These are phyloP conservation scores for Luidia sarsii DNA, from an alignment of 53 echinoderm and acorn worm genomes.

Conservation along the genomic window DNA sequence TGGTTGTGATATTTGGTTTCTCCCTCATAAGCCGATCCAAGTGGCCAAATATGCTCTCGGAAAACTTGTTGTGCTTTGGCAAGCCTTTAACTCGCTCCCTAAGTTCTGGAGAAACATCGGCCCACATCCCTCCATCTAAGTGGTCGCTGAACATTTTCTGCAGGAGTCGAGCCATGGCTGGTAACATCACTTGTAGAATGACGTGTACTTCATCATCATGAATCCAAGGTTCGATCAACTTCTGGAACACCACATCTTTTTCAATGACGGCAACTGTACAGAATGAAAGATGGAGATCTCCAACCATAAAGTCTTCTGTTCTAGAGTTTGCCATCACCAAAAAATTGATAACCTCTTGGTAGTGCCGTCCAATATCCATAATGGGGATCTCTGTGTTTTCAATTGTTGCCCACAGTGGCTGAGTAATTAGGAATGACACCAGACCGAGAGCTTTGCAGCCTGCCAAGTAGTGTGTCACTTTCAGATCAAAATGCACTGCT, in stretches of 20 bases:
- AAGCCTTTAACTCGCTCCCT: slow-evolving; percentile 39
- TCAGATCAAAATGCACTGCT: slow-evolving; percentile 30
- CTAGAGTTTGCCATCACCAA: not conserved
- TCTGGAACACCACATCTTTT: slow-evolving; percentile 15
- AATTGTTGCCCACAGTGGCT: slow-evolving; percentile 59
- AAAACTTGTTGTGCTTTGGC: slow-evolving; percentile 67
- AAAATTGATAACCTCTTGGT: slow-evolving; percentile 51
- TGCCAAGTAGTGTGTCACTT: slow-evolving; percentile 49
- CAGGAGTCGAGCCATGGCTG: slow-evolving; percentile 58
- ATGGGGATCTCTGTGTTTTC: too few relatives aligned
- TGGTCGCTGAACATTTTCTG: slow-evolving; percentile 67
- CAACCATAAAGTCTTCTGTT: not conserved
- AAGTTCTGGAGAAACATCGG: slow-evolving; percentile 30
- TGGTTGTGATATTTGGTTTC: slow-evolving; percentile 38
- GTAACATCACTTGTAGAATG: slow-evolving; percentile 44
- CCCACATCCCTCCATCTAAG: slow-evolving; percentile 54
- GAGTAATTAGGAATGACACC: slow-evolving; percentile 41
- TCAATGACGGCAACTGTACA: not conserved
- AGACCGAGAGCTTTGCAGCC: slow-evolving; percentile 58
- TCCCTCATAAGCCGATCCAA: slow-evolving; percentile 20
- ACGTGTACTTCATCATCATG: slow-evolving; percentile 59
- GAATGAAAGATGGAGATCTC: slow-evolving; percentile 16
- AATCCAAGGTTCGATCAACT: slow-evolving; percentile 15
- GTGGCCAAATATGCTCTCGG: slow-evolving; percentile 62
- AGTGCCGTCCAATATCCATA: slow-evolving; percentile 45